Evolutionary conservation across 2,797 vertebrate species (phyloP), one percentile per base, ranked within the genome.

Genomic region (Myioborus miniatus): DNA sequence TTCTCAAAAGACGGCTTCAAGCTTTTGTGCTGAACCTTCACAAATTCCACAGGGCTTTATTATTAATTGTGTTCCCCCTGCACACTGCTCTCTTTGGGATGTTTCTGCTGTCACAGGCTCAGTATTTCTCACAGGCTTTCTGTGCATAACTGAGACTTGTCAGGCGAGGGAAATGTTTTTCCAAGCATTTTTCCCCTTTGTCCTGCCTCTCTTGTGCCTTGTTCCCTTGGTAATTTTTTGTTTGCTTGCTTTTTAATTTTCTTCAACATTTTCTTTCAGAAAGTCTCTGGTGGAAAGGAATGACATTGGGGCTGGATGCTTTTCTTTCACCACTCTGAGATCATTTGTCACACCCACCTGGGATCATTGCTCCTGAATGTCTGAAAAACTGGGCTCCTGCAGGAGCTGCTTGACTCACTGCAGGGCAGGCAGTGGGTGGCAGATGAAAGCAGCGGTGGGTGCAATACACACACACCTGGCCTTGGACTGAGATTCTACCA

Each of bases 1-100:
- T 96, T 95, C 95, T 97, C 91, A 96, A 96, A 96, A 97, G 95
- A 79, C 30, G 20, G 80, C 87, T 91, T 94, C 95, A 94, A 96
- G 96, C 96, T 96, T 97, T 97, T 96, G 96, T 96, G 95, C 96
- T 87, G 94, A 96, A 96, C 95, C 83, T 88, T 95, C 87, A 95
- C 69, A 88, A 95, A 95, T 97, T 97, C 96, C 94, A 89, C 77
- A 90, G 83, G 85, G 96, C 67, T 96, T 96, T 96, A 86, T 97
- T 94, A 95, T 91, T 96, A 96, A 96, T 96, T 96, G 85, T 93
- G 77, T 64, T 92, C 80, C 90, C 95, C 53, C 55, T 1, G 23
- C 81, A 70, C 87, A 55, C 87, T 74, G 72, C 89, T 94, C 87
- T 94, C 93, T 79, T 90, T 93, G 93, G 94, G 96, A 95, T 96